Evolutionary conservation across 2,888 invertebrate genomes (phyloP), one percentile per base, ranked within the genome.

Genomic region (Melikaiella ostensackeni): DNA sequence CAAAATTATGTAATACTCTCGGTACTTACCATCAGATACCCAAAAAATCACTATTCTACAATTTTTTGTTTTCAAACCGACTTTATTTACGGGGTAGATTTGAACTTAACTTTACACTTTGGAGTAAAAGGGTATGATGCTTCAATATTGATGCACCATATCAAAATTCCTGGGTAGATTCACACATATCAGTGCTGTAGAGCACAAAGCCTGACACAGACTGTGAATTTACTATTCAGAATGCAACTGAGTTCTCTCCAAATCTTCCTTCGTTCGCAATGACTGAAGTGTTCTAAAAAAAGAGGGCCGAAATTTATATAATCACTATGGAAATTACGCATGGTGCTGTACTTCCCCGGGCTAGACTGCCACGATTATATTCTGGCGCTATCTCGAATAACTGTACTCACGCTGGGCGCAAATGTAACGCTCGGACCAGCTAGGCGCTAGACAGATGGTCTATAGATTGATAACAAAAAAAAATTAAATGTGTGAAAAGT

Each of bases 141-240:
- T 9, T 55, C 50, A 59, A 59, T 13, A 59, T 24, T 59, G 24
- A 59, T 59, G 24, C 59, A 27, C 59, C 59, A 59, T 59, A 16
- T 59, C 59, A 59, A 27, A 27, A 59, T 59, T 59, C 8, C 27
- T 5, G 59, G 1, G n/a, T n/a, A n/a, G n/a, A n/a, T n/a, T n/a
- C 8, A 1, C 24, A 27, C 13, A 27, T 24, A 27, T 24, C 21
- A 5, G 16, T 42, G 16, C 42, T 59, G 24, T 59, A 6, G 16
- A 5, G 27, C 24, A 27, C 24, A n/a, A n/a, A 16, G 24, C 24
- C 16, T 27, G 59, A 9, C 6, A 4, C 13, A 46, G 16, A 50
- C 50, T 50, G 50, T n/a, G n/a, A n/a, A 21, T 50, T 38, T 13
- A 38, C n/a, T 21, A 27, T 8, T 27, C 27, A 16, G 59, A 24